Conservation (phyloP, 1,140 invertebrate species). For the Drosophila biarmipes region DNA sequence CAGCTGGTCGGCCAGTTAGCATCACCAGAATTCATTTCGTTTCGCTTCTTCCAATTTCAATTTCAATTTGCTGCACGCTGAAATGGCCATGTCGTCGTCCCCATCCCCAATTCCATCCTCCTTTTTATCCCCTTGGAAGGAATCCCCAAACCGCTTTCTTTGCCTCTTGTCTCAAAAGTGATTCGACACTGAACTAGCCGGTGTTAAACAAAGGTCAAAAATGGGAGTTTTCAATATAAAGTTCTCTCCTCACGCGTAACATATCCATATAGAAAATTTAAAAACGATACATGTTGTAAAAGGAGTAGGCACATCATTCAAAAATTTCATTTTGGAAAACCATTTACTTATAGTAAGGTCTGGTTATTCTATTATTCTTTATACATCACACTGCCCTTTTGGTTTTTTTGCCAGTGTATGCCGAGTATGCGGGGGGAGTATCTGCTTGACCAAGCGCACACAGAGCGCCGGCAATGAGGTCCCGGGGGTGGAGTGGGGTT, state of each 20-base stretch:
- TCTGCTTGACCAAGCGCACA: constrained; percentile 81
- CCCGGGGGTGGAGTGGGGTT: constrained; percentile 29
- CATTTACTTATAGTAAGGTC: no score
- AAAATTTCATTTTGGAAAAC: no score
- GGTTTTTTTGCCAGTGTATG: constrained; percentile 36
- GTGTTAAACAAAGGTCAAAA: neutral
- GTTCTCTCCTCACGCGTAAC: no score
- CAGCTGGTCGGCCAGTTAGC: constrained; percentile 70
- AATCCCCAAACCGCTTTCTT: constrained; percentile 44
- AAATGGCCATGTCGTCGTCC: constrained; percentile 63
- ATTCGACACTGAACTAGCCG: constrained; percentile 15
- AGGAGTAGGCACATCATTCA: neutral
- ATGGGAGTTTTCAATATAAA: no score
- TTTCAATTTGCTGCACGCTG: constrained; percentile 72
- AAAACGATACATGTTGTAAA: neutral
- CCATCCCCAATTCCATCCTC: constrained; percentile 15
- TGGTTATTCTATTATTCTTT: neutral
- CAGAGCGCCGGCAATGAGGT: constrained; percentile 16
- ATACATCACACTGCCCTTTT: constrained; percentile 11
- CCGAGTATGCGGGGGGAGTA: constrained; percentile 35
- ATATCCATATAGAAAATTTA: neutral
- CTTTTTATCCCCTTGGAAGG: constrained; percentile 28
- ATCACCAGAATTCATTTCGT: constrained; percentile 78
- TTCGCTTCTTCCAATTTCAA: constrained; percentile 79
- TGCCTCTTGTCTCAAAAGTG: constrained; percentile 48